Evolutionary conservation across 2,888 invertebrate genomes (phyloP).

Genomic region (Cyrtodaria siliqua): DNA sequence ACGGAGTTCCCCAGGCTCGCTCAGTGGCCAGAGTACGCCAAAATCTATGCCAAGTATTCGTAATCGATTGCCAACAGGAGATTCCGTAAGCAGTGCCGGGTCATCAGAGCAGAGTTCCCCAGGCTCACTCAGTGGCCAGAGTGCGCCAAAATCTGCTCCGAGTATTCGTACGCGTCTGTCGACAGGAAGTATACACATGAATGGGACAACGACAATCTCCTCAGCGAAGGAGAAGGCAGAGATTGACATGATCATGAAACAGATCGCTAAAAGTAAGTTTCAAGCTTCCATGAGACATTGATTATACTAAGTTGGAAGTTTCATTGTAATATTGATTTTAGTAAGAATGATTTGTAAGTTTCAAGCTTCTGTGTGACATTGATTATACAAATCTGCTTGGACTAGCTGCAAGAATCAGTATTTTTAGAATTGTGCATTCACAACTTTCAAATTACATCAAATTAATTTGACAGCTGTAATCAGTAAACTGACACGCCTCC

Average conservation of each 20-base stretch:
- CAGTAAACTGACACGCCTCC: too few relatives aligned
- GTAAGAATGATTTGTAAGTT: too few relatives aligned
- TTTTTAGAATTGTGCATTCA: too few relatives aligned
- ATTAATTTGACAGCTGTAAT: too few relatives aligned
- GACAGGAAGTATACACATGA: conserved; percentile 78
- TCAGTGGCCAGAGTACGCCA: conserved; percentile 4
- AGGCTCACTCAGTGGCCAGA: neutral
- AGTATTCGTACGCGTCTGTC: conserved; percentile 76
- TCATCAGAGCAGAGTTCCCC: neutral
- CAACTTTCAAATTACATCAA: too few relatives aligned
- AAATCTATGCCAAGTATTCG: conserved; percentile 57
- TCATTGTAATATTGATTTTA: too few relatives aligned
- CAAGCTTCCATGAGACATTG: too few relatives aligned
- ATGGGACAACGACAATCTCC: conserved; percentile 73
- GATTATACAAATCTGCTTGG: too few relatives aligned
- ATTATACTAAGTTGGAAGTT: too few relatives aligned
- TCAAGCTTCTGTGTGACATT: too few relatives aligned
- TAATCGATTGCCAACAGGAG: conserved; percentile 76
- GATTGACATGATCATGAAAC: conserved; percentile 59
- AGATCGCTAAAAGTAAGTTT: conserved; percentile 55
- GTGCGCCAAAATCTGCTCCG: conserved; percentile 4
- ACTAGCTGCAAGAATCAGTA: too few relatives aligned
- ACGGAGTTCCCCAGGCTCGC: neutral
- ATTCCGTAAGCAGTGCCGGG: too few relatives aligned
- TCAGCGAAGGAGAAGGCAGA: conserved; percentile 66